Evolutionary conservation across 1,140 invertebrate genomes (phyloP), one percentile per base, ranked within the genome.

Genomic region (Drosophila punjabiensis): DNA sequence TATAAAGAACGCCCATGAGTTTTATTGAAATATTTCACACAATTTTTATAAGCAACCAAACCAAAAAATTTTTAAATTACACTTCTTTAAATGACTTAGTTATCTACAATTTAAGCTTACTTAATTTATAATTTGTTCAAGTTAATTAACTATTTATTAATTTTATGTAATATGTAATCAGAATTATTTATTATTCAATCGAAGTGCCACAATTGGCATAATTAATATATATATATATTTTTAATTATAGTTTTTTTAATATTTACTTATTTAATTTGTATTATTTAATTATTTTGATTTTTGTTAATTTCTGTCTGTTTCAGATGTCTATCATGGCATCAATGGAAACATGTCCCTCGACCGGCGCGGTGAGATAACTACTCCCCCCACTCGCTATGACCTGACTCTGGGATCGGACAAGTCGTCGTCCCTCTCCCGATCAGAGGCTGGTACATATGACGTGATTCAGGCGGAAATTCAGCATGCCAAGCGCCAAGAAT

Each of bases 341-440:
- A 93, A 93, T 76, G 93, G 93, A 41, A 93, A 93, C 16, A 92
- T 93, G 82, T 93, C 93, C 20, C 69, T 93, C 67, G 92, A 93
- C 81, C 83, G 93, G 7, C 88, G 92, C 11, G 92, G 92, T n/a
- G 92, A 93, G 41, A 80, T 93, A 20, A 76, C 53, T 16, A 79
- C 86, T 61, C 75, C 84, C 6, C 81, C 86, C 33, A 87, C 79
- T 56, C 85, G 92, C 9, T 93, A 93, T 58, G 92, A 93, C 78
- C 82, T 93, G 30, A 93, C 92, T 2, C 28, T 93, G 53, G 88
- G 92, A 5, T 93, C 92, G 11, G 92, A 93, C 61, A 93, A 93
- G 70, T 93, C 92, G 1, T 93, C 92, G n/a, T 93, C 92, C 2
- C 65, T 93, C 13, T 92, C 92, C 18, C 89, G 92, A 10, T 93